Percentiles rank a stretch among this genome's conserved stretches.
Conservation (phyloP, 2,113 vertebrate species). For the Ifrita kowaldi region DNA sequence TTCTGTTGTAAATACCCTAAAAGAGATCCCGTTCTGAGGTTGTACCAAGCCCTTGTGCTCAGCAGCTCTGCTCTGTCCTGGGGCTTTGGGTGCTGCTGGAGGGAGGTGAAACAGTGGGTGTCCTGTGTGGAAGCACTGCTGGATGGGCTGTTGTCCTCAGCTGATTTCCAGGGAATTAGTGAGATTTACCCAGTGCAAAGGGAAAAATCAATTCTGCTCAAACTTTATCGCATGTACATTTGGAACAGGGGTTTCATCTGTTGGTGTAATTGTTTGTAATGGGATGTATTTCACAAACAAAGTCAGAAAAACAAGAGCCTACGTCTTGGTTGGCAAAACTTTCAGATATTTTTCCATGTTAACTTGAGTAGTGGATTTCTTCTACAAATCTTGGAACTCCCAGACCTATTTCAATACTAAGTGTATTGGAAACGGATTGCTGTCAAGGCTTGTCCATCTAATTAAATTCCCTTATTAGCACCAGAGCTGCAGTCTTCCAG, state of each 20-base stretch:
- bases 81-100: neutral
- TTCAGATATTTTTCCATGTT: neutral
- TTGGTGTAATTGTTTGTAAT: neutral
- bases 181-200: neutral
- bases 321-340: neutral
- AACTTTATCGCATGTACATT: neutral
- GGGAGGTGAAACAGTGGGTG: neutral
- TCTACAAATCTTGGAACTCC: neutral
- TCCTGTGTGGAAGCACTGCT: neutral
- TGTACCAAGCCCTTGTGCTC: rapidly evolving
- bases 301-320: neutral
- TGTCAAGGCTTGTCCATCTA: conserved; percentile 47
- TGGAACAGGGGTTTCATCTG: neutral
- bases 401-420: conserved; percentile 44
- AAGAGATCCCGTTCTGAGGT: rapidly evolving
- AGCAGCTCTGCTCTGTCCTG: neutral
- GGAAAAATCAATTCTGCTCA: neutral
- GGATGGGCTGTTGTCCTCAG: neutral
- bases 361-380: neutral
- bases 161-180: neutral
- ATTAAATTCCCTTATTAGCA: conserved; percentile 54
- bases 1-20: neutral
- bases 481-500: neutral
- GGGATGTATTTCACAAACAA: neutral
- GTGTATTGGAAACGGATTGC: conserved; percentile 39